Conservation (phyloP, 2,888 invertebrate species). For the Polymixis flavicincta region DNA sequence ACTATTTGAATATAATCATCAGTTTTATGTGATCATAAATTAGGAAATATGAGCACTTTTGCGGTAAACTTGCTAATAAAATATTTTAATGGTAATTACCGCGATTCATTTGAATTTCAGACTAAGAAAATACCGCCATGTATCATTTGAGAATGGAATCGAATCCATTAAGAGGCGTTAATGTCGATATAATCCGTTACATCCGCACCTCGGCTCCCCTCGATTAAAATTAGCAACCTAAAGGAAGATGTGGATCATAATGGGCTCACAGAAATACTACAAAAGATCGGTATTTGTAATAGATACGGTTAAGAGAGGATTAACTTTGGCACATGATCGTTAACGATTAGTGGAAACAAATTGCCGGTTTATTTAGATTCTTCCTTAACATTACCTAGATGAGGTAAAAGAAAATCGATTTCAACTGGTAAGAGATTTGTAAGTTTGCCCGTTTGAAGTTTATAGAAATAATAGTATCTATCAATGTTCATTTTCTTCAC, state of each 20-base stretch:
- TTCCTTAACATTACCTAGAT: conserved; percentile 10
- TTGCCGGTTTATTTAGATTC: conserved; percentile 43
- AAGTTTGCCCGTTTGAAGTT: not conserved
- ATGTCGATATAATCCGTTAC: conserved; percentile 82
- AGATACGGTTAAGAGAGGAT: conserved; percentile 66
- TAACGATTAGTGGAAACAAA: conserved; percentile 45
- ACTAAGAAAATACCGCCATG: conserved; percentile 55
- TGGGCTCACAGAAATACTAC: conserved; percentile 68
- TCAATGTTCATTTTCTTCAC: not conserved
- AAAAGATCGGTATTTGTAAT: conserved; percentile 70
- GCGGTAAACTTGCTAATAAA: conserved; percentile 46
- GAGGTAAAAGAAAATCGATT: conserved; percentile 16
- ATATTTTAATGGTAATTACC: conserved; percentile 38
- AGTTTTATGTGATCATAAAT: conserved; percentile 30
- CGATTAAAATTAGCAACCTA: conserved; percentile 83
- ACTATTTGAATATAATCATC: conserved; percentile 30
- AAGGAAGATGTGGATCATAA: conserved; percentile 81
- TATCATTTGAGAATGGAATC: conserved; percentile 69
- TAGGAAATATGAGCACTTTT: conserved; percentile 29
- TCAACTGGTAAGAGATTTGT: not conserved
- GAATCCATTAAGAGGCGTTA: conserved; percentile 79
- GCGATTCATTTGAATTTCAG: conserved; percentile 31
- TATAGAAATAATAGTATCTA: not conserved
- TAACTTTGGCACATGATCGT: conserved; percentile 50
- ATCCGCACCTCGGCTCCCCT: conserved; percentile 79